phyloP scores from a whole-genome alignment of 2,888 invertebrate species.

The Actias luna region DNA sequence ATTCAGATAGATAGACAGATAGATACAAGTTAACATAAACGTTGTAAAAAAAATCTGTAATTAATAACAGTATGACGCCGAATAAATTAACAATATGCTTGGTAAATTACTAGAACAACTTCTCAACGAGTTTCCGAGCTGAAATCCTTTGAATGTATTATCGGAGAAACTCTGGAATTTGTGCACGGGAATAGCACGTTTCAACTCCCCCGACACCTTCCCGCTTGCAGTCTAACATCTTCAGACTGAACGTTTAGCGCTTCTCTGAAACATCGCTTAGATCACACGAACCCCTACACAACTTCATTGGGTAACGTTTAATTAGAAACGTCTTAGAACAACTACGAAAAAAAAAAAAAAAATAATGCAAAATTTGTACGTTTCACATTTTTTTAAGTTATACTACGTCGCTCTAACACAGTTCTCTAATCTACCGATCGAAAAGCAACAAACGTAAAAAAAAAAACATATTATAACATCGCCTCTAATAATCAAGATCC shows the following conservation, averaged over 20 bases:
- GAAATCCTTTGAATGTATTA: constrained; percentile 26
- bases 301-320: not conserved
- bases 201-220: not conserved
- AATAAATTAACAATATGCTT: constrained; percentile 9
- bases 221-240: constrained; percentile 1
- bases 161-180: constrained; percentile 26
- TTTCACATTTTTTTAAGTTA: no score
- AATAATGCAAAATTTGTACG: no score
- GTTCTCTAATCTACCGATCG: no score
- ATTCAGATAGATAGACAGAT: no score
- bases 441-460: no score
- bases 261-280: not conserved
- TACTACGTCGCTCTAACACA: no score
- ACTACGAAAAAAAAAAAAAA: not conserved
- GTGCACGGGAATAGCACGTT: constrained; percentile 27
- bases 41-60: no score
- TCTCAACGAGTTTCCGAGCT: constrained; percentile 5
- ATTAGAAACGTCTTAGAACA: not conserved
- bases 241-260: constrained; percentile 1
- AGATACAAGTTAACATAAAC: no score
- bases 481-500: constrained; percentile 16
- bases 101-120: not conserved
- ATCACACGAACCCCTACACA: not conserved
- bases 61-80: no score
- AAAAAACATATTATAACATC: no score